phyloP scores from a whole-genome alignment of 2,888 invertebrate species.

The Eurytoma californica region DNA sequence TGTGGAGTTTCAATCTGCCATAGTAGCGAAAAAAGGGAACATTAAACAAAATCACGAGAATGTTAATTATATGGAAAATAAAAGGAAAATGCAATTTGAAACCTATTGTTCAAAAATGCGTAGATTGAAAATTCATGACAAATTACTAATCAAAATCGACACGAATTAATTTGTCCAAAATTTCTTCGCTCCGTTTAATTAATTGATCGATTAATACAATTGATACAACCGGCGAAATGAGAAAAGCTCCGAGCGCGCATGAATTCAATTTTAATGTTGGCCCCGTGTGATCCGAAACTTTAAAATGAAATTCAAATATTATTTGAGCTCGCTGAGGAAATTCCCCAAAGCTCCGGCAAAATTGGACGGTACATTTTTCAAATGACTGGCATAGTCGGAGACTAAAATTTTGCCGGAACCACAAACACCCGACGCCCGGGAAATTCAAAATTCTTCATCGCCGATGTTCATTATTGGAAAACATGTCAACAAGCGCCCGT shows the following conservation, averaged over 20 bases:
- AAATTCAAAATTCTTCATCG: constrained; percentile 36
- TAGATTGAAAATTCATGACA: no score
- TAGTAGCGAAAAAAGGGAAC: background rate
- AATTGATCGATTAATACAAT: no score
- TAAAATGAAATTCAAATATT: background rate
- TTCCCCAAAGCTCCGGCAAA: background rate
- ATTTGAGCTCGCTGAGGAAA: background rate
- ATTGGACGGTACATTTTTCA: constrained; percentile 1
- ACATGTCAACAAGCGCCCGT: constrained; percentile 15
- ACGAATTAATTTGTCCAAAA: no score
- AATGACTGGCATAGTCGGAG: constrained; percentile 22
- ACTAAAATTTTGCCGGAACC: background rate
- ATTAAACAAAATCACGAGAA: background rate
- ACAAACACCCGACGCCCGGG: constrained; percentile 2
- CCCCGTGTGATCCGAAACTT: background rate
- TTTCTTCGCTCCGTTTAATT: no score
- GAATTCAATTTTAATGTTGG: no score
- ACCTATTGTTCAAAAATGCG: no score
- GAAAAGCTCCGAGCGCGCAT: no score
- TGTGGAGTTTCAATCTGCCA: background rate
- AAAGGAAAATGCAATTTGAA: background rate
- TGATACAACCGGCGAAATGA: no score
- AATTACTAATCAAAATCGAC: background rate
- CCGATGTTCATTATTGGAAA: constrained; percentile 30
- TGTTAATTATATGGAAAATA: constrained; percentile 3